Base-by-base conservation (phyloP, 2,113 vertebrate genomes). In the Labeo rohita region DNA sequence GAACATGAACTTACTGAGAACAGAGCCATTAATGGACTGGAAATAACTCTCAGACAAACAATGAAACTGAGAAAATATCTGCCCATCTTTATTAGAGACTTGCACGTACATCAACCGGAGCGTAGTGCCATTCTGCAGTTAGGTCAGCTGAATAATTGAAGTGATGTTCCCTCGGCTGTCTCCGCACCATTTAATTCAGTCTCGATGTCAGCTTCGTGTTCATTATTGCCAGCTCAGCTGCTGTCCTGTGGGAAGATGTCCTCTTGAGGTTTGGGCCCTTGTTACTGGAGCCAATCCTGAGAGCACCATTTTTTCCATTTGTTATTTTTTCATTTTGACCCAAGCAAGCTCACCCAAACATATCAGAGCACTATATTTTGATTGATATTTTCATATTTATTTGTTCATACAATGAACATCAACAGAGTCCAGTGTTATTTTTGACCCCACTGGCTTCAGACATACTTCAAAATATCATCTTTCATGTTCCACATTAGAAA, bases 61-160 rank as follows among this genome's bases (percentile, higher is more conserved):
- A 73, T 47, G 18, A 12, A 23, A 10, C 4, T 73, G 70, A 73
- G 39, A 73, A 72, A 73, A 73, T 18, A 73, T 73, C 70, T 73
- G 70, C 8, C 70, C 9, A 2, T 45, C 70, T 73, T 73, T 18
- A 73, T 73, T 45, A 73, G 18, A 73, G 34, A 68, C 34, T 59
- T 59, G 61, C 61, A 65, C n/a, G 61, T 28, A 65, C 23, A 65
- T 65, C 4, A 45, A 3, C 65, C 34, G 16, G 13, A 45, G 39
- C 18, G 9, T 21, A 43, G 68, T 45, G 39, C 66, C 66, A 70
- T 18, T 36, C 66, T 70, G 34, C 68, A 43, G 39, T 72, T 45
- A 73, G 18, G 18, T 73, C 70, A 45, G 34, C 66, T 68, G 34
- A 68, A 68, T 39, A 36, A 68, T 68, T 39, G 66, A 68, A 73